phyloP scores from a whole-genome alignment of 2,888 invertebrate species.

The Apocheima hispidaria region DNA sequence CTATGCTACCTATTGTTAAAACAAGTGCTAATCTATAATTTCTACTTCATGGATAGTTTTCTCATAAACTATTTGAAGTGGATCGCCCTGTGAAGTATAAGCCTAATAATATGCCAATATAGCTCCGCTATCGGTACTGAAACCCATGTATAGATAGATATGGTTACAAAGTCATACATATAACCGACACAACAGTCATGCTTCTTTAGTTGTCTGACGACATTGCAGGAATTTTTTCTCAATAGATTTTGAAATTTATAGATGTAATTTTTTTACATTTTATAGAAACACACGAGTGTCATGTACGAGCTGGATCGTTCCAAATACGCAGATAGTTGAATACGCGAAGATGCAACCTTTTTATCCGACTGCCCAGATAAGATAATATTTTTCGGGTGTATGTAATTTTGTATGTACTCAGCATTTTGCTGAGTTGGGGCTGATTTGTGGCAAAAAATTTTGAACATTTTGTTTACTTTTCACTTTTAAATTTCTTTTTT shows the following conservation, averaged over 20 bases:
- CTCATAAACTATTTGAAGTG: slow-evolving; percentile 35
- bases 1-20: slow-evolving; percentile 22
- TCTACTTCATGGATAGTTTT: slow-evolving; percentile 36
- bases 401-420: no score
- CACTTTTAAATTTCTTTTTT: no score
- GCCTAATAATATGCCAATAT: slow-evolving; percentile 13
- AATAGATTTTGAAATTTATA: neutral
- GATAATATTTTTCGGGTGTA: no score
- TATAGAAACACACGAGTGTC: no score
- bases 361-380: neutral
- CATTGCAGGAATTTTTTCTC: slow-evolving; percentile 51
- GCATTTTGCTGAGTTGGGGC: no score
- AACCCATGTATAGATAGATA: slow-evolving; percentile 56
- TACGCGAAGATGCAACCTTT: neutral
- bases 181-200: slow-evolving; percentile 79
- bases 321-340: neutral
- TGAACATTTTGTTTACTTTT: no score
- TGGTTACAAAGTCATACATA: slow-evolving; percentile 53
- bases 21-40: slow-evolving; percentile 26
- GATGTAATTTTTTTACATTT: neutral
- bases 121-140: slow-evolving; percentile 3
- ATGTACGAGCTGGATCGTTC: no score
- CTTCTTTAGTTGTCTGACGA: slow-evolving; percentile 63
- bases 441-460: no score
- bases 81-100: slow-evolving; percentile 27